These are phyloP conservation scores for Dasypus novemcinctus DNA, from an alignment of 2,113 vertebrate species.

Conservation along the genomic window DNA sequence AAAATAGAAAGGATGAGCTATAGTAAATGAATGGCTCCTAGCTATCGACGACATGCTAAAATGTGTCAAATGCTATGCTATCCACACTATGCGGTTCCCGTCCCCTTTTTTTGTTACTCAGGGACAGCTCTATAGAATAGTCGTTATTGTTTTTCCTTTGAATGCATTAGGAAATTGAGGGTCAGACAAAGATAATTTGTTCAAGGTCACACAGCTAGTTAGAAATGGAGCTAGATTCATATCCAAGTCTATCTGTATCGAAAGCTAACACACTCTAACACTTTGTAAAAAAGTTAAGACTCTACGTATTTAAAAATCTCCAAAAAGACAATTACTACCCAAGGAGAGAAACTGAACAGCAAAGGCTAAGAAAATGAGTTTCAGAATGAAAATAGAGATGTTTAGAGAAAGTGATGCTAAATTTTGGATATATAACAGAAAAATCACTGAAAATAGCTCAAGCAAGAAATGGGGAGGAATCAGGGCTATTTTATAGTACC, in stretches of 20 bases:
- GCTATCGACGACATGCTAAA: not conserved
- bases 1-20: not conserved
- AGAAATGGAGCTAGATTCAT: not conserved
- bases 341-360: not conserved
- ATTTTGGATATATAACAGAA: not conserved
- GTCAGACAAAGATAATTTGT: not conserved
- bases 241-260: not conserved
- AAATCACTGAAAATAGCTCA: not conserved
- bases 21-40: not conserved
- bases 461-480: not conserved
- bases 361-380: not conserved
- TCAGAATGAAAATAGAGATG: not conserved
- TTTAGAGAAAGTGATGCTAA: not conserved
- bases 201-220: not conserved
- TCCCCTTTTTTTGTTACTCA: not conserved
- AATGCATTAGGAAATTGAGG: not conserved
- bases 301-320: not conserved
- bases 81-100: rapidly evolving
- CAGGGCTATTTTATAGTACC: rapidly evolving
- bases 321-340: not conserved
- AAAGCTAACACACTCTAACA: not conserved
- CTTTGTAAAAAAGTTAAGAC: not conserved
- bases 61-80: not conserved
- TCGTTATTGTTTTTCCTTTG: not conserved
- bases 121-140: not conserved